Conservation (phyloP, 2,113 vertebrate genomes). For the Rhinolophus ferrumequinum region DNA sequence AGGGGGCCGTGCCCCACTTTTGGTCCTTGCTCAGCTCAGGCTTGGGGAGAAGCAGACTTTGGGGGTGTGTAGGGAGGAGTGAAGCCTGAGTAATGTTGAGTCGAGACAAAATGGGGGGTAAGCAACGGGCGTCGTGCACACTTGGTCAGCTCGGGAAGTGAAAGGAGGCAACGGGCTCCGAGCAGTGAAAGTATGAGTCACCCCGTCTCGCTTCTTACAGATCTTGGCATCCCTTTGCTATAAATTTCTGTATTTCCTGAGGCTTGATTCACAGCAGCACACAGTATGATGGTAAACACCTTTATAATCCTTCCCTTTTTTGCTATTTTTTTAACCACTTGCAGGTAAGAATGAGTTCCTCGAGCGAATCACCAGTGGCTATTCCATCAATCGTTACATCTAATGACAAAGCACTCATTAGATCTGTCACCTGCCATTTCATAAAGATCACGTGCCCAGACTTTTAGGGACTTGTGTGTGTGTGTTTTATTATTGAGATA, state of each 20-base stretch:
- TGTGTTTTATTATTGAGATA: not conserved
- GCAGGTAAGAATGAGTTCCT: no score
- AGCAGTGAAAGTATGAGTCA: not conserved
- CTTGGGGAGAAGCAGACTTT: accelerated
- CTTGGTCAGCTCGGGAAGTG: not conserved
- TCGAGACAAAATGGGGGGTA: no score
- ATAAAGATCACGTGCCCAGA: accelerated
- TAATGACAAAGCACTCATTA: accelerated
- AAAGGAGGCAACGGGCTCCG: accelerated
- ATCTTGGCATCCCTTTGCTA: not conserved
- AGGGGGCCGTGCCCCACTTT: accelerated
- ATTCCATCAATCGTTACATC: accelerated
- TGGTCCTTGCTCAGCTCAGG: accelerated
- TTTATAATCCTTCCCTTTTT: no score
- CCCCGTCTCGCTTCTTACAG: accelerated
- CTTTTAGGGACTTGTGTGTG: not conserved
- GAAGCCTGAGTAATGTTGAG: accelerated
- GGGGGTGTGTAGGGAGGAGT: accelerated
- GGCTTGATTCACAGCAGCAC: not conserved
- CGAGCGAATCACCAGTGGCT: accelerated
- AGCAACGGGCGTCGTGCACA: not conserved
- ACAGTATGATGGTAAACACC: accelerated
- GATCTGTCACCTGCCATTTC: accelerated
- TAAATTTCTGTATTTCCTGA: accelerated
- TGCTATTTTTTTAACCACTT: no score